These are phyloP conservation scores for Argentina silus DNA, from an alignment of 2,797 vertebrate genomes.

Conservation along the genomic window DNA sequence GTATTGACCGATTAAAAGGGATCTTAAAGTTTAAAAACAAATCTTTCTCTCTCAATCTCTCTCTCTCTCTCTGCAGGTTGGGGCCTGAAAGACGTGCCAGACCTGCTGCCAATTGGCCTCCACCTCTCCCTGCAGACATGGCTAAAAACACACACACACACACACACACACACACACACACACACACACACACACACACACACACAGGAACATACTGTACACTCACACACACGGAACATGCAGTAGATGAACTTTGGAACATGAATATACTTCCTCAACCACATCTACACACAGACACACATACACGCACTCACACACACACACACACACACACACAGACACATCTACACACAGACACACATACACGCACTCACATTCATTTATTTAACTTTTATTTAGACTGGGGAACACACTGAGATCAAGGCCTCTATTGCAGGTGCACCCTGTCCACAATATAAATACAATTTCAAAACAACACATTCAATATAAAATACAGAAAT, in stretches of 20 bases:
- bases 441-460: no score
- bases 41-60: constrained; percentile 8
- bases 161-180: constrained; percentile 10
- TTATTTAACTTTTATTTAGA: no score
- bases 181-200: constrained; percentile 16
- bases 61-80: constrained; percentile 71
- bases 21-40: not conserved
- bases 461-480: no score
- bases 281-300: constrained; percentile 3
- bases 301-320: constrained; percentile 47
- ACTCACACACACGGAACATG: constrained; percentile 1
- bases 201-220: constrained; percentile 12
- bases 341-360: no score
- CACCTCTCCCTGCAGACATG: constrained; percentile 83
- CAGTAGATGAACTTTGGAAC: not conserved
- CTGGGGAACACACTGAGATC: no score
- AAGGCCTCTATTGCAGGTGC: no score
- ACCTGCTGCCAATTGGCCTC: constrained; percentile 82
- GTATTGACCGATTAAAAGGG: no score
- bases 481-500: no score
- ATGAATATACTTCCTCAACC: not conserved
- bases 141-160: constrained; percentile 39
- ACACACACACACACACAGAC: constrained; percentile 51
- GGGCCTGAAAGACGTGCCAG: constrained; percentile 84
- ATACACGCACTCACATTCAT: constrained; percentile 38